These are phyloP conservation scores for Moxostoma hubbsi DNA, from an alignment of 2,797 vertebrate genomes.

Conservation along the genomic window DNA sequence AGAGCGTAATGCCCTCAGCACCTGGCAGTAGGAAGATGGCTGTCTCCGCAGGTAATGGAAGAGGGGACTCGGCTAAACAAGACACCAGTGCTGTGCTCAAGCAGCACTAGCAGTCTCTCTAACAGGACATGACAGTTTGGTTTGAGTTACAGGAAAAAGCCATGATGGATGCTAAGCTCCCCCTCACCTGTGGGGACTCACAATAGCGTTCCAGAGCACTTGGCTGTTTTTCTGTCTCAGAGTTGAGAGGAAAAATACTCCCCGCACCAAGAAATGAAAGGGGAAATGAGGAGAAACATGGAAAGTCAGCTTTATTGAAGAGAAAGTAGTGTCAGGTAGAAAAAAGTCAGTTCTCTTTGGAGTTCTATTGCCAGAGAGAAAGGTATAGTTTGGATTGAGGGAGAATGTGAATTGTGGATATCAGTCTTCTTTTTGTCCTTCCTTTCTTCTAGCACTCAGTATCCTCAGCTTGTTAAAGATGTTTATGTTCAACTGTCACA, in stretches of 20 bases:
- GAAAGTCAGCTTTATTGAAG: conserved; percentile 30
- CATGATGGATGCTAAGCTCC: conserved; percentile 47
- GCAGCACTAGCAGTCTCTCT: conserved; percentile 67
- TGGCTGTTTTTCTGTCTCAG: conserved; percentile 21
- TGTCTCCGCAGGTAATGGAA: conserved; percentile 26
- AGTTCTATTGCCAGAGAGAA: neutral
- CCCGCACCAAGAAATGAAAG: conserved; percentile 26
- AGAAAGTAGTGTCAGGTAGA: conserved; percentile 9
- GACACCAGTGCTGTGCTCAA: conserved; percentile 8
- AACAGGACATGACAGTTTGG: conserved; percentile 80
- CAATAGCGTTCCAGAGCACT: conserved; percentile 19
- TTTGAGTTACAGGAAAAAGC: conserved; percentile 65
- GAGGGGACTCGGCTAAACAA: conserved; percentile 36
- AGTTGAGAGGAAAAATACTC: conserved; percentile 13
- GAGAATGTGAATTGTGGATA: conserved; percentile 20
- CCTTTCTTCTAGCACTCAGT: neutral
- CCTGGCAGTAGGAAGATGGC: conserved; percentile 36
- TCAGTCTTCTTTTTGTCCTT: conserved; percentile 24
- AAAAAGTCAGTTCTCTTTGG: neutral
- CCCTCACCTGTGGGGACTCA: conserved; percentile 35
- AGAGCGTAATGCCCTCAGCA: conserved; percentile 2
- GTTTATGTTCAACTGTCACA: conserved; percentile 38
- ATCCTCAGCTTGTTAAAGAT: conserved; percentile 29
- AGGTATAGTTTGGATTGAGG: neutral
- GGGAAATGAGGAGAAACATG: conserved; percentile 8